Evolutionary conservation across 2,113 vertebrate genomes (phyloP).

Genomic region (Tachysurus fulvidraco): DNA sequence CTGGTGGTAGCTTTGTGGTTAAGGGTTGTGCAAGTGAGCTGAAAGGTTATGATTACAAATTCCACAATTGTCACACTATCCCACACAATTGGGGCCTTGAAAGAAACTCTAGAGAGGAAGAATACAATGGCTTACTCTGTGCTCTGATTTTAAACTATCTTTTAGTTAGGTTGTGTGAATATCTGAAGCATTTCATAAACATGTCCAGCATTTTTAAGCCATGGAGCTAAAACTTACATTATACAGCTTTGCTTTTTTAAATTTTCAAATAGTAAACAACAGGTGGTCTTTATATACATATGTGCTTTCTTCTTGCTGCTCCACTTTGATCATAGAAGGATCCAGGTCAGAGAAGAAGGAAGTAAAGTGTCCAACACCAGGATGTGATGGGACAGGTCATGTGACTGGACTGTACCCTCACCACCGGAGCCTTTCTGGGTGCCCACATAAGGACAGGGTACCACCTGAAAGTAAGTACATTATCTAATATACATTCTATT

Average conservation of each 20-base stretch:
- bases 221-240: background rate
- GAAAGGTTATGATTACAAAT: background rate
- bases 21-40: background rate
- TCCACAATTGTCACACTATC: background rate
- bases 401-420: conserved; percentile 97
- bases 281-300: background rate
- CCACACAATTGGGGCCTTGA: too few relatives aligned
- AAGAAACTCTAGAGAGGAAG: background rate
- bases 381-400: conserved; percentile 94
- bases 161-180: background rate
- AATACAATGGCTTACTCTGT: background rate
- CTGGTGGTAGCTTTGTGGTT: background rate
- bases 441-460: conserved; percentile 97
- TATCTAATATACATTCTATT: background rate
- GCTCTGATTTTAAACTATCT: background rate
- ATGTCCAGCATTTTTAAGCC: background rate
- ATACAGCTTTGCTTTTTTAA: background rate
- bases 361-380: conserved; percentile 96
- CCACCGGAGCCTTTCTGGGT: conserved; percentile 95
- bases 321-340: conserved; percentile 69
- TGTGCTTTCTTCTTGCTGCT: background rate
- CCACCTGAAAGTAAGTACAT: conserved; percentile 89
- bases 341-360: conserved; percentile 87
- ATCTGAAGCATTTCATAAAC: background rate
- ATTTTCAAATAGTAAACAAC: background rate